A percentile compares a stretch with the other conserved stretches of the same genome.
phyloP scores from a whole-genome alignment of 2,797 vertebrate species.

The Sebastes oblongus region DNA sequence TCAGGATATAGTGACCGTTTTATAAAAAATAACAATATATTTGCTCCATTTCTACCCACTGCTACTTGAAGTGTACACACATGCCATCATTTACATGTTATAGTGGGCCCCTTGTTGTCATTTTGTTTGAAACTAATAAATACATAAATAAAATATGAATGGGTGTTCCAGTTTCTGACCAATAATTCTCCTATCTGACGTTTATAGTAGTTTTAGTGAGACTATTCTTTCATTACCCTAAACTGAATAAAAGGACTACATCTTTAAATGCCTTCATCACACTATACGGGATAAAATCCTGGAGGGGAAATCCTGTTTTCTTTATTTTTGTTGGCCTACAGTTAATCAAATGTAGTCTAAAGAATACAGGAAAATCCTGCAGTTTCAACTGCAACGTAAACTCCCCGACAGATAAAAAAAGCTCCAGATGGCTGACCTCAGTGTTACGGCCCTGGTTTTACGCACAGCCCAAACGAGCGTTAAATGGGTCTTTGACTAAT shows the following conservation, averaged over 20 bases:
- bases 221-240: not conserved
- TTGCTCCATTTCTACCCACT: too few species aligned
- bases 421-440: not conserved
- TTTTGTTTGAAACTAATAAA: not conserved
- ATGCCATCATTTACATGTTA: not conserved
- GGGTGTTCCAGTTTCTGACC: not conserved
- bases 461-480: not conserved
- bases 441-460: not conserved
- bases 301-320: too few species aligned
- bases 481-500: conserved; percentile 5
- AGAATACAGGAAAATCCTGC: not conserved
- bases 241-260: not conserved
- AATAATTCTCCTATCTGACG: not conserved
- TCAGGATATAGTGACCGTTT: too few species aligned
- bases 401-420: fast-evolving
- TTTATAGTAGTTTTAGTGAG: not conserved
- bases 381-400: not conserved
- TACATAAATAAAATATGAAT: not conserved
- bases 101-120: too few species aligned
- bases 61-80: too few species aligned
- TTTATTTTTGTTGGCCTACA: not conserved
- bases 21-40: too few species aligned
- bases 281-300: not conserved
- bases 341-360: not conserved
- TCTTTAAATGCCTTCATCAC: not conserved